Percentiles rank a stretch among this genome's conserved stretches.
phyloP scores from a whole-genome alignment of 2,113 vertebrate species.

The Lanius ludovicianus region DNA sequence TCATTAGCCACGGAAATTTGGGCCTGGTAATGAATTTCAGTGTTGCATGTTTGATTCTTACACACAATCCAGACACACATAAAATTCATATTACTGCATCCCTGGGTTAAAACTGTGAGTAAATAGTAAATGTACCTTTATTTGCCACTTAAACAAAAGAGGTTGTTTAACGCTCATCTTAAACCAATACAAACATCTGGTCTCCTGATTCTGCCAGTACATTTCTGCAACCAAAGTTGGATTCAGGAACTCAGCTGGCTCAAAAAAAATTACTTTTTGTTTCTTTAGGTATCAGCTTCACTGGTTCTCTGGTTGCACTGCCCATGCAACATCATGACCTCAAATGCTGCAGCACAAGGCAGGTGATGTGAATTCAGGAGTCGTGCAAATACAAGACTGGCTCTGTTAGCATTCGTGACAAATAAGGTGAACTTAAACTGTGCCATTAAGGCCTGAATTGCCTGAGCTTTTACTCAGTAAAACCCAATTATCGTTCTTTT shows the following conservation, averaged over 20 bases:
- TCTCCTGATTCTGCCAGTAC: neutral
- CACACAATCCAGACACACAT: neutral
- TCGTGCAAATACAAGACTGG: neutral
- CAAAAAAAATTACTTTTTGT: neutral
- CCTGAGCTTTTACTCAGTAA: neutral
- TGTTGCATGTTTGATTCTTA: neutral
- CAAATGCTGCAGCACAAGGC: neutral
- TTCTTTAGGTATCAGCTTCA: neutral
- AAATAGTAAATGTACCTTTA: neutral
- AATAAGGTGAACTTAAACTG: neutral
- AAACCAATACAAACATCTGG: neutral
- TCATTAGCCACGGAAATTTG: neutral
- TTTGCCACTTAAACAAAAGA: neutral
- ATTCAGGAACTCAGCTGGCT: neutral
- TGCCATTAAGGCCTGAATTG: neutral
- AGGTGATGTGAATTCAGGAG: neutral
- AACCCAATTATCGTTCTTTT: neutral
- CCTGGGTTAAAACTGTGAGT: neutral
- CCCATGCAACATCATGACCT: neutral
- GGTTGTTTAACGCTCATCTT: neutral
- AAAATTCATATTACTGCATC: neutral
- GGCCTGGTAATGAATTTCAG: neutral
- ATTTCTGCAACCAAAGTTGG: neutral
- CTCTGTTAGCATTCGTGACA: neutral
- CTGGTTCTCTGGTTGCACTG: neutral